Evolutionary conservation across 2,797 vertebrate species (phyloP), one percentile per base, ranked within the genome.

Genomic region (Arnoldichthys spilopterus): DNA sequence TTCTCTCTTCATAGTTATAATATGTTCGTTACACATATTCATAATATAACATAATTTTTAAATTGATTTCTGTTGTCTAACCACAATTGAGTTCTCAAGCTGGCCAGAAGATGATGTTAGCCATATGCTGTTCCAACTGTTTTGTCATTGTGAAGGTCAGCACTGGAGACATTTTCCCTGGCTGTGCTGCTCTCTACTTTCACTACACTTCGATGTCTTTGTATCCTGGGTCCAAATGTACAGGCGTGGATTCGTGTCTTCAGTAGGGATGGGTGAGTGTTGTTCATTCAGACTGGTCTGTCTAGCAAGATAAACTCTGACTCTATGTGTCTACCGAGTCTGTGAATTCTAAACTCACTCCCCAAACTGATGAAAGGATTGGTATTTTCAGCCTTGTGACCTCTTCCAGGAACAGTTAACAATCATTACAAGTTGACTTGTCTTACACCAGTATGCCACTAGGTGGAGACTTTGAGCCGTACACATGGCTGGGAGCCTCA

Each of bases 181-280:
- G 92, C 96, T 3, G 94, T 98, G 82, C 89, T 96, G 15, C 88
- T 99, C 77, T 97, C 97, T 69, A 95, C 96, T 2, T 94, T 97
- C 61, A 99, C 97, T 86, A 95, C 96, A 1, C 88, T 98, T 77
- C 94, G 96, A 66, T 98, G 97, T 87, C 92, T 99, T 32, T 99
- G 97, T 88, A 83, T 97, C 72, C 91, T 98, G 63, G 98, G 98
- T 77, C 98, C 98, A 86, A 98, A 97, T 9, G 54, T 97, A 72
- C 97, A 95, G 85, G 94, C 95, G 0, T 99, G 97, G 97, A 94
- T 99, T 79, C 93, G 95, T 73, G 97, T 99, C 53, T 99, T 99
- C 90, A 98, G 94, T 91, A 96, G 95, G 83, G 96, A 98, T 37
- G 97, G 98, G 98, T 98, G 88, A 90, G 91, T 89, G 4, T 18